A percentile compares a stretch with the other conserved stretches of the same genome.
Evolutionary conservation across 2,888 invertebrate species (phyloP).

Genomic region (Furcula furcula): DNA sequence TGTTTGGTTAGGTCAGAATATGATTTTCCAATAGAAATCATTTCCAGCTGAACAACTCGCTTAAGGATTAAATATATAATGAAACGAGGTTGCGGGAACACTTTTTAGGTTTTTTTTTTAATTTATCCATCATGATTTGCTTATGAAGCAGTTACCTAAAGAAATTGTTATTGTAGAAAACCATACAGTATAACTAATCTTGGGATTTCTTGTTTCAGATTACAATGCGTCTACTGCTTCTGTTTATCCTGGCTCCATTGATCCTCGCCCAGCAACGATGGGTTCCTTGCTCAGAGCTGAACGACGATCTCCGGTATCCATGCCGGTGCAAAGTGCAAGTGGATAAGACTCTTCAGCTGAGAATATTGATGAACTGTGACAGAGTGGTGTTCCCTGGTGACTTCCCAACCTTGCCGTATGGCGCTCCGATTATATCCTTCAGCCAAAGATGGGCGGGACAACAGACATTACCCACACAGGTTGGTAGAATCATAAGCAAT

Average conservation of each 20-base stretch:
- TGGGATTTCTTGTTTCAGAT: slow-evolving; percentile 34
- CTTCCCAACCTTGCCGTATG: slow-evolving; percentile 88
- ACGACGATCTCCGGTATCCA: slow-evolving; percentile 88
- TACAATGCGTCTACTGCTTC: slow-evolving; percentile 59
- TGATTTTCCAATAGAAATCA: too few relatives aligned
- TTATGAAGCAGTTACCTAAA: too few relatives aligned
- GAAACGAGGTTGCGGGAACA: too few relatives aligned
- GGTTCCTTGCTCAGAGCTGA: slow-evolving; percentile 89
- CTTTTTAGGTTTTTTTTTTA: too few relatives aligned
- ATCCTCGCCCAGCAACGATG: slow-evolving; percentile 70
- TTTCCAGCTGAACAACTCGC: too few relatives aligned
- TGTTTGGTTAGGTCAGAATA: too few relatives aligned
- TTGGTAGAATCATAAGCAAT: too few relatives aligned
- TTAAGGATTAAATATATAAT: too few relatives aligned
- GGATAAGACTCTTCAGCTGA: slow-evolving; percentile 68
- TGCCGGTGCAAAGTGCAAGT: slow-evolving; percentile 83
- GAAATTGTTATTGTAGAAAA: too few relatives aligned
- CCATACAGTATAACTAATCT: too few relatives aligned
- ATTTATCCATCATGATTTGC: too few relatives aligned
- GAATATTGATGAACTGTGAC: slow-evolving; percentile 91
- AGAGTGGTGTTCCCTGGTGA: slow-evolving; percentile 90
- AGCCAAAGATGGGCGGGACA: slow-evolving; percentile 91
- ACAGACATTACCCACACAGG: slow-evolving; percentile 90
- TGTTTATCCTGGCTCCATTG: slow-evolving; percentile 50
- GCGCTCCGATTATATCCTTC: slow-evolving; percentile 90